Conservation (phyloP, 2,888 invertebrate genomes). For the Chymomyza amoena region DNA sequence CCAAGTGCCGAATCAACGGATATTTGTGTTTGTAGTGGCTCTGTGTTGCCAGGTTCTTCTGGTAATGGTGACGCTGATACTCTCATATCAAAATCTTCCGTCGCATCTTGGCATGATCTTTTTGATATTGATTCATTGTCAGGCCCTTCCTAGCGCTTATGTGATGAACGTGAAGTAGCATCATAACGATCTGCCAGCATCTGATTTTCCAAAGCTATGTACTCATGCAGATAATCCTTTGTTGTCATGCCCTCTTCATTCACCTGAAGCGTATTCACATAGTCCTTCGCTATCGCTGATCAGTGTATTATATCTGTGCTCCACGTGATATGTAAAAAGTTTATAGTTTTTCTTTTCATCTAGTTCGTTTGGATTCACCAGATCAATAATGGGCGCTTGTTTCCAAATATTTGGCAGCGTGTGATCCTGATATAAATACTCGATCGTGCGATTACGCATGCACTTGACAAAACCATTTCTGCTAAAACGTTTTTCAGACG, state of each 20-base stretch:
- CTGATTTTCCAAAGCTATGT: slow-evolving; percentile 72
- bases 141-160: not conserved
- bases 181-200: slow-evolving; percentile 57
- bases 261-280: slow-evolving; percentile 60
- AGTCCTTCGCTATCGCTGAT: slow-evolving; percentile 76
- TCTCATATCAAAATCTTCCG: not conserved
- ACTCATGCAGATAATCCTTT: slow-evolving; percentile 70
- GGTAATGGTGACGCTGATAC: not conserved
- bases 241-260: slow-evolving; percentile 51
- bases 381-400: slow-evolving; percentile 70
- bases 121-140: not conserved
- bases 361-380: slow-evolving; percentile 69
- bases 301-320: slow-evolving; percentile 76
- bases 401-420: slow-evolving; percentile 71
- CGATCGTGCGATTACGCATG: slow-evolving; percentile 36
- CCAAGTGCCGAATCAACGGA: slow-evolving; percentile 27
- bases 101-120: not conserved
- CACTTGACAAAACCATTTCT: slow-evolving; percentile 28
- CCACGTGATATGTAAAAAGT: slow-evolving; percentile 74
- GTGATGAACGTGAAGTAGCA: slow-evolving; percentile 2
- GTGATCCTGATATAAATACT: slow-evolving; percentile 64
- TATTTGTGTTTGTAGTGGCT: slow-evolving; percentile 6
- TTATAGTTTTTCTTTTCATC: slow-evolving; percentile 77
- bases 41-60: not conserved
- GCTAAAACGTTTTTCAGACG: slow-evolving; percentile 64